Conservation (phyloP, 1,140 invertebrate genomes). For the Asobara japonica region DNA sequence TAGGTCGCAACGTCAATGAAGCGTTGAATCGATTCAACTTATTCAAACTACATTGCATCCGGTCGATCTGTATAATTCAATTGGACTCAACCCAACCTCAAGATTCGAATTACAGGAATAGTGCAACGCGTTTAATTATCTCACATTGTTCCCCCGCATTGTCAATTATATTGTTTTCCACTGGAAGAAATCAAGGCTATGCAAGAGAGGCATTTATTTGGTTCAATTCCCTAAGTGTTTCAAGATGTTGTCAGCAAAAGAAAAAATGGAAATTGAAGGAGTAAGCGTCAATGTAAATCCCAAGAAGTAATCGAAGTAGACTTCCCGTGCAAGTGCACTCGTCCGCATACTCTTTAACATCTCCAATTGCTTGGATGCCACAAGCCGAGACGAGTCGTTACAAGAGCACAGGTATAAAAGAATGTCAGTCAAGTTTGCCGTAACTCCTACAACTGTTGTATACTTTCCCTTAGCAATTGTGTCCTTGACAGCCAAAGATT, state of each 20-base stretch:
- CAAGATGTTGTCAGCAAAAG: constrained; percentile 1
- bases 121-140: background rate
- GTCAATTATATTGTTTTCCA: background rate
- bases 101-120: background rate
- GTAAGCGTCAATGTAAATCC: constrained; percentile 9
- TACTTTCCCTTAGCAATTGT: background rate
- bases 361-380: constrained; percentile 1
- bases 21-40: background rate
- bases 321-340: constrained; percentile 21
- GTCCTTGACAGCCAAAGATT: background rate
- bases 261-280: background rate
- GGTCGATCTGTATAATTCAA: background rate
- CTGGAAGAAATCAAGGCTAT: background rate
- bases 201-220: background rate
- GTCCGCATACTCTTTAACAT: background rate
- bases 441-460: background rate
- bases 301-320: constrained; percentile 8
- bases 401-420: constrained; percentile 12
- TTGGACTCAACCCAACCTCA: background rate
- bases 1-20: constrained; percentile 1
- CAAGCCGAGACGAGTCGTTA: constrained; percentile 7
- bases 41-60: background rate
- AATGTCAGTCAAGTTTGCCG: constrained; percentile 5
- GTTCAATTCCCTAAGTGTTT: background rate
- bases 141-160: background rate